phyloP scores from a whole-genome alignment of 2,888 invertebrate species.

The Drosophila formosana region DNA sequence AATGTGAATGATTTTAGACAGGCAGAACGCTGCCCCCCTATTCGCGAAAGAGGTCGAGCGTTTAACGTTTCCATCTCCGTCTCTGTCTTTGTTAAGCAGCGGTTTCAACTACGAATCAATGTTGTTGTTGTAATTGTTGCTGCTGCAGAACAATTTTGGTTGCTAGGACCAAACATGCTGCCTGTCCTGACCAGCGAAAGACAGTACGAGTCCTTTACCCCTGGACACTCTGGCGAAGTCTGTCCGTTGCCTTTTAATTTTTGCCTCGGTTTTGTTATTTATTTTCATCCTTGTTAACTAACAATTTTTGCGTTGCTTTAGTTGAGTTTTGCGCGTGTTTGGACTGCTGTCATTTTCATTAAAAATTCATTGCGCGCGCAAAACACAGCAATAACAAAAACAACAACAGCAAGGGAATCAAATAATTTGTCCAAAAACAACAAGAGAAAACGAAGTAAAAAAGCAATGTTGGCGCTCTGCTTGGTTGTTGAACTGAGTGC shows the following conservation, averaged over 20 bases:
- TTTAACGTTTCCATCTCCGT: neutral
- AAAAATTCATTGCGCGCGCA: constrained; percentile 78
- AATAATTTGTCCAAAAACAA: constrained; percentile 57
- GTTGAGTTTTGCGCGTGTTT: constrained; percentile 54
- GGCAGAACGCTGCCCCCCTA: neutral
- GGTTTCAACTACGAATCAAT: constrained; percentile 6
- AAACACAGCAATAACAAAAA: constrained; percentile 49
- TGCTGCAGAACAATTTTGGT: constrained; percentile 48
- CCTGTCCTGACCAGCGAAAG: constrained; percentile 21
- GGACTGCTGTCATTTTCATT: constrained; percentile 75
- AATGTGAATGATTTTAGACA: constrained; percentile 42
- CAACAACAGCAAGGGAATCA: constrained; percentile 47
- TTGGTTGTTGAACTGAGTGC: constrained; percentile 57
- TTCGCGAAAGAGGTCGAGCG: neutral
- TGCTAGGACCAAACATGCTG: neutral
- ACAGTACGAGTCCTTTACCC: constrained; percentile 10
- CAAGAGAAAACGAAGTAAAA: constrained; percentile 25
- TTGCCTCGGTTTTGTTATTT: constrained; percentile 19
- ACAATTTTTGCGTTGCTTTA: constrained; percentile 44
- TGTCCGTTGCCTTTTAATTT: constrained; percentile 3
- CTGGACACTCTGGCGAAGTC: constrained; percentile 10
- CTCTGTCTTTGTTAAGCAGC: neutral
- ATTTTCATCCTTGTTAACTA: constrained; percentile 51
- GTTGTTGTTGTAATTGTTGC: constrained; percentile 22
- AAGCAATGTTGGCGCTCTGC: constrained; percentile 51